Evolutionary conservation across 2,113 vertebrate species (phyloP).

Genomic region (Bostrychus sinensis): DNA sequence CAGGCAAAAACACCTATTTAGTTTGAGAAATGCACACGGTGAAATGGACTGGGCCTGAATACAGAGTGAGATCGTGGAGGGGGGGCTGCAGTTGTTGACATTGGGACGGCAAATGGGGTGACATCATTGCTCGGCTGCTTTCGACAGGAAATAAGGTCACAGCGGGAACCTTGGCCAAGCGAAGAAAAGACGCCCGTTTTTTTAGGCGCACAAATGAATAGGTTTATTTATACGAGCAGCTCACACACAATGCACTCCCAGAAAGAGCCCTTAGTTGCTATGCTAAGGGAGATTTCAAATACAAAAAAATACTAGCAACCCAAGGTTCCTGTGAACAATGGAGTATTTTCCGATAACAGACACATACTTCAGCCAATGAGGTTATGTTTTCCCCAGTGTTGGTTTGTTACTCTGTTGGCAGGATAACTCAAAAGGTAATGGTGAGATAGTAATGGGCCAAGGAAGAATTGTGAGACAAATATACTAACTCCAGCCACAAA

Average conservation of each 20-base stretch:
- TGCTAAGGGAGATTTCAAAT: slow-evolving; percentile 48
- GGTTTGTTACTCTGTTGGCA: no score
- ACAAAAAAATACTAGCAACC: slow-evolving; percentile 23
- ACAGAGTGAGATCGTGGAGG: slow-evolving; percentile 3
- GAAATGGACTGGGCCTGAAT: not conserved
- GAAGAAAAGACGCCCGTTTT: slow-evolving; percentile 40
- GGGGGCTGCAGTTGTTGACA: slow-evolving; percentile 62
- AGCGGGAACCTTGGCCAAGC: slow-evolving; percentile 69
- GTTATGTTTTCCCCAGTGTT: no score
- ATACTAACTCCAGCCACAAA: no score
- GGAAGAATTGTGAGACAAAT: no score
- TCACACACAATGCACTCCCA: slow-evolving; percentile 20
- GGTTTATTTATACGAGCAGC: slow-evolving; percentile 19
- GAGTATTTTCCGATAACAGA: slow-evolving; percentile 14
- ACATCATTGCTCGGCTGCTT: slow-evolving; percentile 72
- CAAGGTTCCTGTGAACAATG: slow-evolving; percentile 53
- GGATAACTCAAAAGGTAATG: no score
- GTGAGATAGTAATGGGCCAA: not conserved
- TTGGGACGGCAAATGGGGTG: slow-evolving; percentile 57
- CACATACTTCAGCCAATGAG: not conserved
- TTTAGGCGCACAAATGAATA: slow-evolving; percentile 46
- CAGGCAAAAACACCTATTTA: slow-evolving; percentile 3
- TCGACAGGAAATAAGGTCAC: slow-evolving; percentile 83
- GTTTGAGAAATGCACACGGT: slow-evolving; percentile 13
- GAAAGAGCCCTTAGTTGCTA: slow-evolving; percentile 31